A percentile compares a stretch with the other conserved stretches of the same genome.
These are phyloP conservation scores for Arge pagana DNA, from an alignment of 2,888 invertebrate species.

Conservation along the genomic window DNA sequence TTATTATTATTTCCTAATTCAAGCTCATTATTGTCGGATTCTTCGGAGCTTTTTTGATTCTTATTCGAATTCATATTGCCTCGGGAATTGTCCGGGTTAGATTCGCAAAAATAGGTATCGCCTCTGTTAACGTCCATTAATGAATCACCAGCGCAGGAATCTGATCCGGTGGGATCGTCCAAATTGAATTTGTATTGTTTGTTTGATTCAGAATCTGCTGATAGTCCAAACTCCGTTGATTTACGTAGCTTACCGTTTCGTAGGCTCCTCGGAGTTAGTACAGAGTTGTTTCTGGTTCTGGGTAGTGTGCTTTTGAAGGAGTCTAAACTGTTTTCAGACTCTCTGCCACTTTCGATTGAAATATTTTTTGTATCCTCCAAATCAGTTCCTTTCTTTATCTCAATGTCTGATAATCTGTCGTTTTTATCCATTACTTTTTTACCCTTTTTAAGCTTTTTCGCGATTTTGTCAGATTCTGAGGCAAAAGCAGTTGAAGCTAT, in stretches of 20 bases:
- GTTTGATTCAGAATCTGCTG: conserved; percentile 40
- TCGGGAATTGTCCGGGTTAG: conserved; percentile 38
- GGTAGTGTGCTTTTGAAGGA: conserved; percentile 15
- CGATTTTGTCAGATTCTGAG: conserved; percentile 37
- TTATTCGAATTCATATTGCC: conserved; percentile 30
- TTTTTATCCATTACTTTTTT: conserved; percentile 46
- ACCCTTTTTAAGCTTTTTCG: conserved; percentile 40
- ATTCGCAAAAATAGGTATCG: conserved; percentile 44
- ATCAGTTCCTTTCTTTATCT: conserved; percentile 45
- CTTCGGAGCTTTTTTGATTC: conserved; percentile 39
- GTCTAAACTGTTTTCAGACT: conserved; percentile 14
- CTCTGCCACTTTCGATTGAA: neutral
- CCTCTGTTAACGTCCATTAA: conserved; percentile 40
- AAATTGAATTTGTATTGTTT: conserved; percentile 43
- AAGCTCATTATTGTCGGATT: conserved; percentile 32
- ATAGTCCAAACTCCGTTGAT: conserved; percentile 47
- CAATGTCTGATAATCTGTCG: conserved; percentile 33
- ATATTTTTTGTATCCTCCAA: neutral
- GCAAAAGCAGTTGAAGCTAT: conserved; percentile 52
- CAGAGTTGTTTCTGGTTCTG: conserved; percentile 39
- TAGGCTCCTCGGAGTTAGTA: conserved; percentile 62
- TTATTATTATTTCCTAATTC: conserved; percentile 53
- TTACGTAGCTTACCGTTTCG: conserved; percentile 72
- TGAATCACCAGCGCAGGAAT: conserved; percentile 30
- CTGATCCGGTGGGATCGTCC: conserved; percentile 36